A percentile compares a stretch with the other conserved stretches of the same genome.
These are phyloP conservation scores for Dascyllus trimaculatus DNA, from an alignment of 2,113 vertebrate species.

Conservation along the genomic window DNA sequence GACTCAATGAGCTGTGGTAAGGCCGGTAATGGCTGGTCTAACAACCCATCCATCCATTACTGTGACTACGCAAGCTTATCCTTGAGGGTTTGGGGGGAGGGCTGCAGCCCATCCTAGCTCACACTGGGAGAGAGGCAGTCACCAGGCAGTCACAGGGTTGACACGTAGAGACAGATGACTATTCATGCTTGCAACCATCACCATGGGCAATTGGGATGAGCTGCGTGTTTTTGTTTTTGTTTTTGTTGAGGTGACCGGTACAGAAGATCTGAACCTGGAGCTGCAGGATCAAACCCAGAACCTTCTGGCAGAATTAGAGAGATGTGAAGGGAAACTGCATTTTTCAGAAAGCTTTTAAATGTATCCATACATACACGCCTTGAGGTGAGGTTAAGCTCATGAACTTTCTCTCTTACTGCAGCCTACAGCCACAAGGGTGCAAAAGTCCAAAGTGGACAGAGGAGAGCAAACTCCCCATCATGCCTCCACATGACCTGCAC, in stretches of 20 bases:
- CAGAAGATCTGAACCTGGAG: not conserved
- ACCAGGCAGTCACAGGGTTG: not conserved
- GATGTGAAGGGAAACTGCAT: conserved; percentile 8
- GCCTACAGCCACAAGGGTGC: conserved; percentile 55
- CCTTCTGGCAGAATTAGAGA: conserved; percentile 35
- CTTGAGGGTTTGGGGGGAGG: not conserved
- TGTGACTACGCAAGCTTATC: not conserved
- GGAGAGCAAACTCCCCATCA: conserved; percentile 27
- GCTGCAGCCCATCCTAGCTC: conserved; percentile 3
- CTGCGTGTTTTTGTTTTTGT: conserved; percentile 1
- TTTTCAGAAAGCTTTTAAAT: not conserved
- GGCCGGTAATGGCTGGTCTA: conserved; percentile 47
- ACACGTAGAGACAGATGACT: not conserved
- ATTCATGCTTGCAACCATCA: not conserved
- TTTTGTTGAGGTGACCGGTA: no score
- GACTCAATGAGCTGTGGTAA: conserved; percentile 40
- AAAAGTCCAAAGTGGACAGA: conserved; percentile 49
- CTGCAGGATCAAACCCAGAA: no score
- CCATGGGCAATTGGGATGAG: conserved; percentile 1
- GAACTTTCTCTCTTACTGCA: conserved; percentile 21
- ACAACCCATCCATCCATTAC: conserved; percentile 18
- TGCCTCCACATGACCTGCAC: conserved; percentile 65
- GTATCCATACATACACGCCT: conserved; percentile 12
- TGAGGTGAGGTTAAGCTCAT: conserved; percentile 11
- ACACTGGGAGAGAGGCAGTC: not conserved